Percentiles rank a stretch among this genome's conserved stretches.
Conservation (phyloP, 1,140 invertebrate species). For the Drosophila ananassae region DNA sequence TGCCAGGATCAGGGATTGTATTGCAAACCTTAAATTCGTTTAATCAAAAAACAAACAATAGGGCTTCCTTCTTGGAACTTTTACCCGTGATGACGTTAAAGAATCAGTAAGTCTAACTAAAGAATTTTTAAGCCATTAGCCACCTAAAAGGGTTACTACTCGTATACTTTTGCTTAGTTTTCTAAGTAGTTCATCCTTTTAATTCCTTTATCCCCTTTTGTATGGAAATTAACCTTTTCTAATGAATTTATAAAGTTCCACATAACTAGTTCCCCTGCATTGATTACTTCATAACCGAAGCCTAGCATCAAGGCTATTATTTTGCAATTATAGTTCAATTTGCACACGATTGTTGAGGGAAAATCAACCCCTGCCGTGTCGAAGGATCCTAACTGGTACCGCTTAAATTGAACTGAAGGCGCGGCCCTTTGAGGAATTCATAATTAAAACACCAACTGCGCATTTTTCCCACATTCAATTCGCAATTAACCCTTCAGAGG, state of each 20-base stretch:
- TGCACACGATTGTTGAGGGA: conserved; percentile 5
- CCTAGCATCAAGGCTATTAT: conserved; percentile 24
- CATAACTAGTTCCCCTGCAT: not conserved
- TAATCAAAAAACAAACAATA: conserved; percentile 74
- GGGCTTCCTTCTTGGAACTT: not conserved
- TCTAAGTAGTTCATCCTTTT: not conserved
- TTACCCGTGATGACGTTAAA: not conserved
- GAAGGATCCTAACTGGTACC: conserved; percentile 3
- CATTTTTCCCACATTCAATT: conserved; percentile 63
- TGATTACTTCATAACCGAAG: conserved; percentile 37
- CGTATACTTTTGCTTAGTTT: too few relatives aligned
- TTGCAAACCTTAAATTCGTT: conserved; percentile 58
- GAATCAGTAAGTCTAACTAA: not conserved
- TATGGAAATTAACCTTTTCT: not conserved
- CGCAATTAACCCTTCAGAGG: conserved; percentile 62
- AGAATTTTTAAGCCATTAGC: too few relatives aligned
- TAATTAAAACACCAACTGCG: conserved; percentile 57
- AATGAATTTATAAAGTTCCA: not conserved
- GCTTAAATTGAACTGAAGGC: conserved; percentile 7
- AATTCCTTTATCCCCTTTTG: not conserved
- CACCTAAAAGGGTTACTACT: not conserved
- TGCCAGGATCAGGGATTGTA: conserved; percentile 20
- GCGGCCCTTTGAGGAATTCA: conserved; percentile 12
- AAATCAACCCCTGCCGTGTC: conserved; percentile 5
- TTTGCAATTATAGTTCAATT: conserved; percentile 38